Base-by-base conservation (phyloP, 1,140 invertebrate genomes). In the Scylla paramamosain region DNA sequence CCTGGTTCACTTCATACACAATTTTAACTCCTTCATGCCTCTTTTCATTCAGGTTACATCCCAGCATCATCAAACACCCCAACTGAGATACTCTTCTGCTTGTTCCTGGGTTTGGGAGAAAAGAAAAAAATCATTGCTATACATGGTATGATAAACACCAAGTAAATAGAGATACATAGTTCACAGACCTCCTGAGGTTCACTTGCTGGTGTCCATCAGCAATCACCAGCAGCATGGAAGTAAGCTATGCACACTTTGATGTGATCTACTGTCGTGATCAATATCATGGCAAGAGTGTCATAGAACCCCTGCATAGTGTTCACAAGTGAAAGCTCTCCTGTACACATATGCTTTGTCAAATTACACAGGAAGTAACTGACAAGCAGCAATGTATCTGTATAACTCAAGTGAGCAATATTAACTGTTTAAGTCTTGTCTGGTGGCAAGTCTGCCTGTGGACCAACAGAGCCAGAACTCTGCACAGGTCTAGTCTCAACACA, bases 141-240 rank as follows among this genome's bases (percentile, higher is more conserved):
- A 95, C 94, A 93, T 94, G 77, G 88, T 92, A 95, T 95, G 88
- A 92, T 82, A 52, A 92, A 95, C 94, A 95, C 91, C 94, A 92
- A 95, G 94, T 52, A 95, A 95, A 92, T 87, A 77, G 94, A 88
- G 86, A 91, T 89, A 95, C 94, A 95, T 77, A 95, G 91, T 95
- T 92, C 94, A 95, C 94, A 91, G 83, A 91, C 83, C 94, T 95
- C 94, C 94, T 95, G 94, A 95, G 94, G 94, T 95, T 92, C 94
- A 95, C 92, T 39, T 90, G 93, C 45, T 82, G 87, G 87, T 45
- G 59, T 94, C 52, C 48, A 82, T 48, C 20, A 91, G 52, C 28
- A 32, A 52, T 89, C 48, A 52, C 67, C 87, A 28, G 25, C 82
- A 31, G 91, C 91, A 89, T 46, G 84, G 39, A 92, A 83, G 39